Base-by-base conservation (phyloP, 2,113 vertebrate genomes). In the Todiramphus saurophagus region DNA sequence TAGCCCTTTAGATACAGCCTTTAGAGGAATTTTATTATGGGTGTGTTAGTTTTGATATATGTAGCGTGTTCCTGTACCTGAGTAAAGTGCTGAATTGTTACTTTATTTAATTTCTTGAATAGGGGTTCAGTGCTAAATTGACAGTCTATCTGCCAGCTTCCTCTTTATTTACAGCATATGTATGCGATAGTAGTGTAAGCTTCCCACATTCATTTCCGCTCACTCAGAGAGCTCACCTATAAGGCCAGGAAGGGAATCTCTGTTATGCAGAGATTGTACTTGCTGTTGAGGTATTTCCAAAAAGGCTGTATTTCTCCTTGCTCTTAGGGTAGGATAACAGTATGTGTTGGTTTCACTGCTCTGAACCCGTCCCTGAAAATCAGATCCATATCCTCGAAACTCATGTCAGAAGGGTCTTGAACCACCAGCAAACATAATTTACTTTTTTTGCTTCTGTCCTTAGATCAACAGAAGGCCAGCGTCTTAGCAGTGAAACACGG, bases 1-100 rank as follows among this genome's bases (percentile, higher is more conserved):
- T 43, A 79, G n/a, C 41, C 64, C 53, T 92, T 86, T 51, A 69
- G 33, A 83, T 79, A 53, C 19, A 53, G 30, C 58, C 60, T 77
- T 82, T 59, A 89, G 74, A 96, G 39, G 28, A 66, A 83, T 96
- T 95, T 75, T 95, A 92, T 83, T 89, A 35, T 74, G 58, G 37
- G 60, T 44, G 3, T 6, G 4, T 89, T 86, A 89, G 31, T 91
- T 81, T 83, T 72, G 39, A 27, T 67, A 25, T n/a, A 35, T 27
- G 37, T 23, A 18, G 35, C 14, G 13, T 55, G 37, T 46, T 14
- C 5, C 6, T 27, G 7, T 83, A 39, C 39, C 35, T 50, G 41
- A n/a, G 7, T 46, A 27, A 66, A 72, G 11, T 83, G 53, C 77
- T 75, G 73, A 89, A 69, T 46, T 76, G 62, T 85, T 85, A 37